Evolutionary conservation across 1,140 invertebrate species (phyloP), one percentile per base, ranked within the genome.

Genomic region (Harpegnathos saltator): DNA sequence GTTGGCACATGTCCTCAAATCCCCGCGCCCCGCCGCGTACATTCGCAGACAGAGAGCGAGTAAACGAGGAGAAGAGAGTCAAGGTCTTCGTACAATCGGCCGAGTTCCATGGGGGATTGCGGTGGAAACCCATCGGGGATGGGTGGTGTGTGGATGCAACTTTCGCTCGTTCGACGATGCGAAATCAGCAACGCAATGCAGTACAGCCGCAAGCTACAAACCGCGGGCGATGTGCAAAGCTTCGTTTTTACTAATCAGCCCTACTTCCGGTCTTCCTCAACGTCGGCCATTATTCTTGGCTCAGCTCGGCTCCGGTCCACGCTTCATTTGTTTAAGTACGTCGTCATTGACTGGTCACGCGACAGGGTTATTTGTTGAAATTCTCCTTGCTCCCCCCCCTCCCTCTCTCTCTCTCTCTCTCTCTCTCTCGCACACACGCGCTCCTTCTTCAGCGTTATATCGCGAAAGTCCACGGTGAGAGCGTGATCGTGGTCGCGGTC

Each of bases 311-410:
- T 73, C n/a, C 38, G 58, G 3, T 9, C 38, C 38, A 44, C 38
- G 38, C 44, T 69, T 44, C 9, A 58, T 44, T 44, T 29, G 52
- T 78, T 69, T 58, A 44, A 78, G 58, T 71, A 19, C 33, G 33
- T 69, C 62, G 38, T 63, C 74, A 50, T 78, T 63, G 29, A 58
- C 19, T 29, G 52, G 75, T 71, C 75, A 80, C 65, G 75, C 75
- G 75, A 80, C 62, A 24, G 48, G 14, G 24, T 75, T 77, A 52
- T 58, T 38, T 54, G 54, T 14, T 71, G 22, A 58, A 71, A 48
- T n/a, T 44, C 50, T 68, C 19, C 50, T n/a, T 26, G 19, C 19
- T 48, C 14, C 44, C 38, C 29, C 38, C 22, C 4, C 17, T 19
- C 14, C 56, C 12, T 3, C 29, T 2, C n/a, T 14, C 17, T 44